A percentile compares a stretch with the other conserved stretches of the same genome.
These are phyloP conservation scores for Leptopterna dolabrata DNA, from an alignment of 2,888 invertebrate genomes.

Conservation along the genomic window DNA sequence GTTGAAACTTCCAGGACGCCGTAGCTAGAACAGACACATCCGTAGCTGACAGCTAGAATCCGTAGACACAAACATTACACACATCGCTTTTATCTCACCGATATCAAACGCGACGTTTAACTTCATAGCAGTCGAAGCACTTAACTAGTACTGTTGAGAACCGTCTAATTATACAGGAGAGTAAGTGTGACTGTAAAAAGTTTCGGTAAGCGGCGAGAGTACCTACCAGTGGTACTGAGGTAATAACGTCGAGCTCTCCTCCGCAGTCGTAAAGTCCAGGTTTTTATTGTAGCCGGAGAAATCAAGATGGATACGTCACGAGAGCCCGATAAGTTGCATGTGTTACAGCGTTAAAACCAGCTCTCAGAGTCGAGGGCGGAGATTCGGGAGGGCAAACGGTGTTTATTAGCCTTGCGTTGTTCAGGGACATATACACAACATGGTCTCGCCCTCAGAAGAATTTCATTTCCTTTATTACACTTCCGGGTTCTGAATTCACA, in stretches of 20 bases:
- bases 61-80: too few relatives aligned
- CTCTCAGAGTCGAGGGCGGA: neutral
- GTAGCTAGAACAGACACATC: too few relatives aligned
- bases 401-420: neutral
- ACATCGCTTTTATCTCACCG: too few relatives aligned
- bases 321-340: conserved; percentile 20
- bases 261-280: neutral
- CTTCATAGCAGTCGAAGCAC: too few relatives aligned
- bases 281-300: neutral
- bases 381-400: neutral
- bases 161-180: neutral
- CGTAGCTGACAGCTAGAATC: too few relatives aligned
- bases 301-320: conserved; percentile 11
- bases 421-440: neutral
- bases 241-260: neutral
- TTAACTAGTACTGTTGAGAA: neutral
- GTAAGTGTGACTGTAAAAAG: neutral
- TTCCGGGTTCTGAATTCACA: neutral
- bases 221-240: neutral
- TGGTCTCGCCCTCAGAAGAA: neutral
- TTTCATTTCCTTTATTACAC: neutral
- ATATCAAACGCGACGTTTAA: too few relatives aligned
- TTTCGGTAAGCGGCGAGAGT: neutral
- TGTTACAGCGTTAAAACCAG: conserved; percentile 15
- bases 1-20: too few relatives aligned